phyloP scores from a whole-genome alignment of 2,888 invertebrate species.

The Thera obeliscata region DNA sequence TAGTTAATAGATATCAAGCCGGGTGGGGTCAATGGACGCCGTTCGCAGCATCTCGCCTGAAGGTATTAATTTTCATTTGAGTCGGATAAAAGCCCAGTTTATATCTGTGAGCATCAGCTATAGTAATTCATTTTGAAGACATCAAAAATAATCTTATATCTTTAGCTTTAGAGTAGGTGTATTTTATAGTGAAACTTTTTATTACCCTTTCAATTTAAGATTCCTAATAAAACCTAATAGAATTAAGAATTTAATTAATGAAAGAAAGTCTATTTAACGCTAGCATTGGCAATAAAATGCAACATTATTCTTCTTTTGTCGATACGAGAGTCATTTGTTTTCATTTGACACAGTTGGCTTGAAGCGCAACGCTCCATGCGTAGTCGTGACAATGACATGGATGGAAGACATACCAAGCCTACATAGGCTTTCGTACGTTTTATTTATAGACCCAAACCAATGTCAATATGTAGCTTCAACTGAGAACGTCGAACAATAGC shows the following conservation, averaged over 20 bases:
- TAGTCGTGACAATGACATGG: constrained; percentile 39
- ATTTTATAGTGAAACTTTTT: neutral
- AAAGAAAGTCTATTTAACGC: neutral
- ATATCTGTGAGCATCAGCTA: constrained; percentile 46
- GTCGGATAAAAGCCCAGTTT: constrained; percentile 57
- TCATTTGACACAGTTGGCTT: constrained; percentile 68
- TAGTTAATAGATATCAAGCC: constrained; percentile 51
- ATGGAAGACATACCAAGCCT: constrained; percentile 28
- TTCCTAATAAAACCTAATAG: no score
- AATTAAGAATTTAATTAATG: neutral
- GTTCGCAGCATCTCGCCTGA: constrained; percentile 49
- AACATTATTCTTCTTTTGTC: constrained; percentile 32
- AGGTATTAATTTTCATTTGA: constrained; percentile 75
- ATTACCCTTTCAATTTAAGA: neutral
- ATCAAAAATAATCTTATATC: neutral
- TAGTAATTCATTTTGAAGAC: constrained; percentile 10
- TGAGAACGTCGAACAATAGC: neutral
- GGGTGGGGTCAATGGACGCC: constrained; percentile 57
- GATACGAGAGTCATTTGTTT: constrained; percentile 69
- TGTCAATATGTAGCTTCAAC: constrained; percentile 21
- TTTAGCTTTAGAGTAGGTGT: neutral
- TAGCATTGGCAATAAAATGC: constrained; percentile 18
- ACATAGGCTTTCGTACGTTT: constrained; percentile 23
- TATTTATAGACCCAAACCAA: constrained; percentile 22
- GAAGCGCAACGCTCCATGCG: constrained; percentile 44